Evolutionary conservation across 2,113 vertebrate genomes (phyloP).

Genomic region (Centropus bengalensis): DNA sequence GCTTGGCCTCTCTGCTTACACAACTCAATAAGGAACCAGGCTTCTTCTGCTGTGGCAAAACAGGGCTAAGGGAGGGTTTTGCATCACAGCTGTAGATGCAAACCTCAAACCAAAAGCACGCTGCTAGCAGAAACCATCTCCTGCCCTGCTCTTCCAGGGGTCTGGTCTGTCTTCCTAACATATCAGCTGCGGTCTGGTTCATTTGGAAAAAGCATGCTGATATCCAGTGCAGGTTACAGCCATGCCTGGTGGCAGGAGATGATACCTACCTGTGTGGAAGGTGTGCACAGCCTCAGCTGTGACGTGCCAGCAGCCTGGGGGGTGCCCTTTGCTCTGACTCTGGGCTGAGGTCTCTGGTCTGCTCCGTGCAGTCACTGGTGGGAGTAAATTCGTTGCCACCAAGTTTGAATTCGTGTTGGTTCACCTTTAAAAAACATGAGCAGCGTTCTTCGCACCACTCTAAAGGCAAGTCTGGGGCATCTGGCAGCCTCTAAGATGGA

Average conservation of each 20-base stretch:
- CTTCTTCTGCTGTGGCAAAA: not conserved
- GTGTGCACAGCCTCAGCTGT: not conserved
- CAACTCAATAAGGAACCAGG: not conserved
- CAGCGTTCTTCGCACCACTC: not conserved
- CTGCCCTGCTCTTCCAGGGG: not conserved
- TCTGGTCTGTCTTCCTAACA: conserved; percentile 11
- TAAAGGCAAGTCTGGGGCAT: not conserved
- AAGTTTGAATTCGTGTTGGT: not conserved
- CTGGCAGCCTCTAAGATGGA: not conserved
- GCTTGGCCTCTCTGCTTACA: not conserved
- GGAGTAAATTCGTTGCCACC: not conserved
- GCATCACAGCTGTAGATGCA: not conserved
- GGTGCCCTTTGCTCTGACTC: not conserved
- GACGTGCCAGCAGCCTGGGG: rapidly evolving
- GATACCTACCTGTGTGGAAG: not conserved
- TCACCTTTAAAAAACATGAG: not conserved
- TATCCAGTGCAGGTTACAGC: not conserved
- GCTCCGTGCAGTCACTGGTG: not conserved
- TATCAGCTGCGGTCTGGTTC: not conserved
- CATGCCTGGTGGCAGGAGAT: not conserved
- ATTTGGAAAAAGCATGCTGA: not conserved
- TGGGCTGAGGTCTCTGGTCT: not conserved
- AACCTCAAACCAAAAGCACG: not conserved
- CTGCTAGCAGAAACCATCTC: not conserved
- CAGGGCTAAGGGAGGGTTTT: conserved; percentile 3